Evolutionary conservation across 2,113 vertebrate species (phyloP), one percentile per base, ranked within the genome.

Genomic region (Zingel zingel): DNA sequence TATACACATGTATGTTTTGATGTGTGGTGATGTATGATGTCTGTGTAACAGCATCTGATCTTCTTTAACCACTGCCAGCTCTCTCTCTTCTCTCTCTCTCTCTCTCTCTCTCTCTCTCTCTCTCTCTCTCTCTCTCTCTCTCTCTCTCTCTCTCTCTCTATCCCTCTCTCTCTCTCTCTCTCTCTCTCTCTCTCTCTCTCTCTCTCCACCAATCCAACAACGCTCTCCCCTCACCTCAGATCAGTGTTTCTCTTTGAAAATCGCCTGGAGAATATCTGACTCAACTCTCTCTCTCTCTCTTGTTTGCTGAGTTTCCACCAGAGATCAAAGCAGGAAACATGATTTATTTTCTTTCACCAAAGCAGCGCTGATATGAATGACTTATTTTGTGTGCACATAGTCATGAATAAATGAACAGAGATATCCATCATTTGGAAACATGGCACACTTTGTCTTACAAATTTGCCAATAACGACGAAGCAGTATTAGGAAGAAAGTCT

Each of bases 291-390:
- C 45, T n/a, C 8, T 39, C 9, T 39, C 36, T 77, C 14, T 23
- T 56, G 33, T 62, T 65, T 43, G 5, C 47, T 9, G 66, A 50
- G 63, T 77, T 74, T 72, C 63, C 58, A 30, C 5, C 48, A 25
- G 10, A 68, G 65, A 77, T 82, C 51, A 74, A 79, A 86, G 48
- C 58, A 54, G 50, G 18, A 74, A 56, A 80, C n/a, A 2, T 2
- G 11, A 65, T 56, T 59, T 61, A 10, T 48, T 59, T 71, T 64
- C 1, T 81, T 25, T 62, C 48, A 30, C 33, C 47, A 16, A 57
- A 58, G 13, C 33, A 12, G 25, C 1, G 5, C 21, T 18, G 36
- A 53, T 62, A 59, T 36, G 8, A 80, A 64, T 45, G 25, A 43
- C 73, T 2, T 51, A 2, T 66, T 59, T 66, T 33, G 16, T 50